Conservation (phyloP, 2,113 vertebrate species). For the Pseudois nayaur region DNA sequence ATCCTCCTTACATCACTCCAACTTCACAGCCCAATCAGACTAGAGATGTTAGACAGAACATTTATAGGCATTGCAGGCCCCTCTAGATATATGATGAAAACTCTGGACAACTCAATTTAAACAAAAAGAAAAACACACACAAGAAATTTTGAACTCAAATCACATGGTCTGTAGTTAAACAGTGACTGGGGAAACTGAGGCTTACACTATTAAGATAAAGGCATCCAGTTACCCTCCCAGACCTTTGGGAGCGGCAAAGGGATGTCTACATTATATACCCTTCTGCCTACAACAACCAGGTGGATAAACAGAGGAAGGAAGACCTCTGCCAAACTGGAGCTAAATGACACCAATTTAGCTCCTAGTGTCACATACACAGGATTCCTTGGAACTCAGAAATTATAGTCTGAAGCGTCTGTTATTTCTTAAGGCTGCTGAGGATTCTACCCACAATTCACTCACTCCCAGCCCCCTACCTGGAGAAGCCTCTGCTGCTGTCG, state of each 20-base stretch:
- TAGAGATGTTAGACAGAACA: not conserved
- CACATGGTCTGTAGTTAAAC: not conserved
- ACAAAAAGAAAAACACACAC: not conserved
- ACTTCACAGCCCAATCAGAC: not conserved
- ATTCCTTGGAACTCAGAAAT: not conserved
- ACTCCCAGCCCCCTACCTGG: conserved; percentile 73
- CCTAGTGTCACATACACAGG: not conserved
- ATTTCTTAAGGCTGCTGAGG: not conserved
- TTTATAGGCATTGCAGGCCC: not conserved
- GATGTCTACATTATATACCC: fast-evolving
- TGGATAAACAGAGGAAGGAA: not conserved
- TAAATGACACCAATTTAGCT: not conserved
- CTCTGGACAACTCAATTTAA: not conserved
- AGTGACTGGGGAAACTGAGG: not conserved
- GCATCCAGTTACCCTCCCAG: too few species aligned
- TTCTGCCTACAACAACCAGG: not conserved
- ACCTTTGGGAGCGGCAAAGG: not conserved
- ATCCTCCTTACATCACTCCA: not conserved
- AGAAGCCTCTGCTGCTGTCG: conserved; percentile 78
- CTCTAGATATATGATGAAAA: not conserved
- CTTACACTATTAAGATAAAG: not conserved
- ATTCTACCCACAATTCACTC: fast-evolving
- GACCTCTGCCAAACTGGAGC: not conserved
- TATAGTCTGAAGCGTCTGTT: not conserved
- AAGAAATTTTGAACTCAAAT: not conserved